A percentile compares a stretch with the other conserved stretches of the same genome.
phyloP scores from a whole-genome alignment of 2,113 vertebrate genomes.

The Heterotis niloticus region DNA sequence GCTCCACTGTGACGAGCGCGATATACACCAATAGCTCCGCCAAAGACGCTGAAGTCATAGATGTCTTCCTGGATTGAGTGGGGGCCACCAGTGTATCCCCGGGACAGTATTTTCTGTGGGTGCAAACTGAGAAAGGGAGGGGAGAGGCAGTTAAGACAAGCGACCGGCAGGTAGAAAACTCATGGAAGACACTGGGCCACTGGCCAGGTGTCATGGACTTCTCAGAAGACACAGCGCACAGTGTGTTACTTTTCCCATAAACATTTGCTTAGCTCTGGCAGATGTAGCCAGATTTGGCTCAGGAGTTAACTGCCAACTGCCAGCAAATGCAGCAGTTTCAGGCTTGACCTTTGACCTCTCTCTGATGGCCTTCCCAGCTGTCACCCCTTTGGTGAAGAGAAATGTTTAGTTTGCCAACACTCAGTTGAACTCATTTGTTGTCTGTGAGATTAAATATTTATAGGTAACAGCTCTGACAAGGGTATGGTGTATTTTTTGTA shows the following conservation, averaged over 20 bases:
- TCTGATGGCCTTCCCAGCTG: conserved; percentile 9
- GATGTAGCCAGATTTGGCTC: neutral
- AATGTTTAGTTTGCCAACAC: neutral
- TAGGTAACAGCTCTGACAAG: neutral
- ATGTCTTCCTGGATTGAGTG: too few species aligned
- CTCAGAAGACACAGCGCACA: conserved; percentile 29
- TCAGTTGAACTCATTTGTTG: conserved; percentile 2
- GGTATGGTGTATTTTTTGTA: neutral
- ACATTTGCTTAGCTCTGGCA: neutral
- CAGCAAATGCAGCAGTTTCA: neutral
- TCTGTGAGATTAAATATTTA: neutral
- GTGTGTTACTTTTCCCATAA: neutral
- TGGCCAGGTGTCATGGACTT: conserved; percentile 35
- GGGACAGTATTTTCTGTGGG: too few species aligned
- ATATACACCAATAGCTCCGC: too few species aligned
- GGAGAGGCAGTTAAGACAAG: conserved; percentile 41
- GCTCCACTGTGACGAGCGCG: too few species aligned
- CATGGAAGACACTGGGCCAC: conserved; percentile 47
- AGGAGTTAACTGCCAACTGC: neutral
- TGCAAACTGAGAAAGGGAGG: neutral
- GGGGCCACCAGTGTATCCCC: too few species aligned
- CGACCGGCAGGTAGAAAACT: conserved; percentile 54
- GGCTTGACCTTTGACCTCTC: conserved; percentile 10
- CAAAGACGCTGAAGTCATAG: too few species aligned
- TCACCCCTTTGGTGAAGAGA: neutral